Evolutionary conservation across 2,797 vertebrate species (phyloP).

Genomic region (Babyrousa celebensis): DNA sequence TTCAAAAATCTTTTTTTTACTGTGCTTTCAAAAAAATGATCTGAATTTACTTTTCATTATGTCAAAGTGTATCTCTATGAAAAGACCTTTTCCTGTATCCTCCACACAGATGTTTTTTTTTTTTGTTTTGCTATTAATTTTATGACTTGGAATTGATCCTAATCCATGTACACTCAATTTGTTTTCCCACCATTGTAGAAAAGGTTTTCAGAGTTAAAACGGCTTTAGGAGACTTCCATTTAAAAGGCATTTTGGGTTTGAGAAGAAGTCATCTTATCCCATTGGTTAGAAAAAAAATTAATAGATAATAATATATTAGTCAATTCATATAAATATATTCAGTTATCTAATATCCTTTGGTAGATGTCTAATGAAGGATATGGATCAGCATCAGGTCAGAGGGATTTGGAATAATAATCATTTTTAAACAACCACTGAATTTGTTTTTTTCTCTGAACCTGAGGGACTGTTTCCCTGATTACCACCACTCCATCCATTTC

Average conservation of each 20-base stretch:
- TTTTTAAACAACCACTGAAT: neutral
- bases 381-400: neutral
- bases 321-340: neutral
- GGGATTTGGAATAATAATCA: neutral
- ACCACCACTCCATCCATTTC: neutral
- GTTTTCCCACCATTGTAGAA: neutral
- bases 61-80: neutral
- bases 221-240: neutral
- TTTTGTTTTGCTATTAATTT: neutral
- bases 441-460: conserved; percentile 15
- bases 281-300: neutral
- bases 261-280: neutral
- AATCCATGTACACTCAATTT: neutral
- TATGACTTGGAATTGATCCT: conserved; percentile 8
- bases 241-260: neutral
- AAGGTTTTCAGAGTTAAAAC: neutral
- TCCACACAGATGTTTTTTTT: neutral
- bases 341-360: neutral
- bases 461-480: neutral
- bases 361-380: neutral
- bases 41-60: neutral
- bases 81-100: neutral
- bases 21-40: neutral
- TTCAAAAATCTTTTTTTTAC: neutral
- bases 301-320: neutral